These are phyloP conservation scores for Acronicta aceris DNA, from an alignment of 2,888 invertebrate species.

Conservation along the genomic window DNA sequence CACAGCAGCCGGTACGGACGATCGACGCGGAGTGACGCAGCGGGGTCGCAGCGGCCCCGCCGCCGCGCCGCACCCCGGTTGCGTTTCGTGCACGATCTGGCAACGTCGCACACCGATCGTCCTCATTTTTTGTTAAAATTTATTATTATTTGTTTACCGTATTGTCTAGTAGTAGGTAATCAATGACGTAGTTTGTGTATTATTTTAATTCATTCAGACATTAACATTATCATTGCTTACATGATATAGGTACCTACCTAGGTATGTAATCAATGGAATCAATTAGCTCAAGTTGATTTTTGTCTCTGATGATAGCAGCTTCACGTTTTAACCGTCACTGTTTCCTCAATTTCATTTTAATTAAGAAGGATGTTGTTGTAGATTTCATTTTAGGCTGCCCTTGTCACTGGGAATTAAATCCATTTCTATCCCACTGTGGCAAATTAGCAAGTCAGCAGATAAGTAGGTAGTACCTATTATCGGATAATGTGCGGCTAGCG, in stretches of 20 bases:
- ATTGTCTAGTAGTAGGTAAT: slow-evolving; percentile 51
- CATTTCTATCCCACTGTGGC: too few relatives aligned
- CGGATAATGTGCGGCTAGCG: too few relatives aligned
- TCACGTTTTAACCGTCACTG: not conserved
- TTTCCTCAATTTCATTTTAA: too few relatives aligned
- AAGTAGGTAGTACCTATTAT: too few relatives aligned
- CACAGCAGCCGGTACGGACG: slow-evolving; percentile 64
- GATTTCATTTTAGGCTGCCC: too few relatives aligned
- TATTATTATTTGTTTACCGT: slow-evolving; percentile 56
- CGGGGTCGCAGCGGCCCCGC: slow-evolving; percentile 73
- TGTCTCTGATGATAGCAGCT: slow-evolving; percentile 29
- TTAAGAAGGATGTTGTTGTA: too few relatives aligned
- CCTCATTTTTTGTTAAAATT: slow-evolving; percentile 52
- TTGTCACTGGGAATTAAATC: too few relatives aligned
- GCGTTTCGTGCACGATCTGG: slow-evolving; percentile 64
- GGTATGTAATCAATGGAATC: slow-evolving; percentile 7
- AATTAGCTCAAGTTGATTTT: slow-evolving; percentile 41
- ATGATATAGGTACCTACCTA: too few relatives aligned
- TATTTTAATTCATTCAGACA: slow-evolving; percentile 27
- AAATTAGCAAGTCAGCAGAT: too few relatives aligned
- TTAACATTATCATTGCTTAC: slow-evolving; percentile 1
- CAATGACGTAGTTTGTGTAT: slow-evolving; percentile 34
- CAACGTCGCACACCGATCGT: slow-evolving; percentile 60
- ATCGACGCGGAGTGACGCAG: slow-evolving; percentile 69
- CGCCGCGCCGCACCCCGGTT: slow-evolving; percentile 58